These are phyloP conservation scores for Perizoma affinitatum DNA, from an alignment of 2,888 invertebrate genomes.

Conservation along the genomic window DNA sequence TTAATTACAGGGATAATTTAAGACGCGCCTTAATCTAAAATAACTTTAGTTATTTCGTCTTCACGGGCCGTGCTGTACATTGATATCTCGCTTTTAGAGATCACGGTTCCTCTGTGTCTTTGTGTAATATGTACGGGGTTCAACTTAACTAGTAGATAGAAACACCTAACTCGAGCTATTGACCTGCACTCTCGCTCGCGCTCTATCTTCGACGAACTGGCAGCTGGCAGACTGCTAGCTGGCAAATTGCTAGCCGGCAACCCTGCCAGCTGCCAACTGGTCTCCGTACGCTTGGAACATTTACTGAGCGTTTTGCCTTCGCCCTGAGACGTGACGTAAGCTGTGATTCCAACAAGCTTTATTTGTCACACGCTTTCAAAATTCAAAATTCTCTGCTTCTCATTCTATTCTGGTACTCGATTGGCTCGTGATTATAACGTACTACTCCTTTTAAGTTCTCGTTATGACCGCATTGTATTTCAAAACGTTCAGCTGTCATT, in stretches of 20 bases:
- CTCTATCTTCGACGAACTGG: slow-evolving; percentile 31
- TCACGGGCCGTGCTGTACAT: slow-evolving; percentile 18
- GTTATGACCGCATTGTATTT: slow-evolving; percentile 37
- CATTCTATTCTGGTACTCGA: slow-evolving; percentile 41
- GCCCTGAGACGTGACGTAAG: slow-evolving; percentile 29
- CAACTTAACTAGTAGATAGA: slow-evolving; percentile 35
- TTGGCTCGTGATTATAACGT: slow-evolving; percentile 48
- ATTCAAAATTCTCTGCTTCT: slow-evolving; percentile 42
- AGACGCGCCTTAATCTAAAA: not conserved
- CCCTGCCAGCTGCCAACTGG: slow-evolving; percentile 19
- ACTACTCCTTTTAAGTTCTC: slow-evolving; percentile 24
- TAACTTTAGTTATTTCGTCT: not conserved
- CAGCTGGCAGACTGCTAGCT: slow-evolving; percentile 15
- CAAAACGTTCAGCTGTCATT: slow-evolving; percentile 15
- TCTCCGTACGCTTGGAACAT: slow-evolving; percentile 28
- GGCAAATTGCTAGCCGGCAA: slow-evolving; percentile 4
- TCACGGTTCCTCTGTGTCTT: slow-evolving; percentile 24
- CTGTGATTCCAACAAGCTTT: slow-evolving; percentile 20
- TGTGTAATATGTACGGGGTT: slow-evolving; percentile 26
- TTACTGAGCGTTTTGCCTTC: slow-evolving; percentile 33
- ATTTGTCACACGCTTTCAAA: slow-evolving; percentile 34
- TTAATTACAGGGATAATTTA: not conserved
- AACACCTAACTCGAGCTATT: slow-evolving; percentile 34
- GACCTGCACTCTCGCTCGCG: slow-evolving; percentile 43
- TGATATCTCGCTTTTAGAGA: slow-evolving; percentile 28